Evolutionary conservation across 2,888 invertebrate genomes (phyloP).

Genomic region (Gandaritis pyraliata): DNA sequence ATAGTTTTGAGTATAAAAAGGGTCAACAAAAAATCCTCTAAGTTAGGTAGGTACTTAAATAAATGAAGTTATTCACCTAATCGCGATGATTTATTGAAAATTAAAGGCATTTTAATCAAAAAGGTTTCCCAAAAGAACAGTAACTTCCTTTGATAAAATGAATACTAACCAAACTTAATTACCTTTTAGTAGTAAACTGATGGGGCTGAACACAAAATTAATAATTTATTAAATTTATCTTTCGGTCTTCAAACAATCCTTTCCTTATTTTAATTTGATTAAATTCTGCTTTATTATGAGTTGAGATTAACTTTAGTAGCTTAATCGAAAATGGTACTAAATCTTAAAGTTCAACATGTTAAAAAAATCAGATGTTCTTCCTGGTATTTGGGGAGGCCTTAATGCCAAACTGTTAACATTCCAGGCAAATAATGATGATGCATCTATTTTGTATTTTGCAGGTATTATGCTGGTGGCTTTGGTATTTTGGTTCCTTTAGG

Average conservation of each 20-base stretch:
- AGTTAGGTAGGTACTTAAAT: no score
- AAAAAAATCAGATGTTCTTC: no score
- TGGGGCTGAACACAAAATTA: conserved; percentile 24
- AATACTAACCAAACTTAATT: not conserved
- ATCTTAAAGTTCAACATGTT: no score
- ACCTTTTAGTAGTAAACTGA: conserved; percentile 13
- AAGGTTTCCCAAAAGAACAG: not conserved
- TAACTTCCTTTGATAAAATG: not conserved
- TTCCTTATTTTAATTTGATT: conserved; percentile 24
- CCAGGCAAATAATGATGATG: no score
- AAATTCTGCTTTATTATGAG: conserved; percentile 24
- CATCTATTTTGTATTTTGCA: no score
- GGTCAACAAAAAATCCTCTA: no score
- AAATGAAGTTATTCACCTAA: no score
- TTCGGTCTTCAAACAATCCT: conserved; percentile 28
- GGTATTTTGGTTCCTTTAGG: no score
- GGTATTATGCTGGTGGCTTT: no score
- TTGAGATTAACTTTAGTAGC: conserved; percentile 10
- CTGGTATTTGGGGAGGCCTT: no score
- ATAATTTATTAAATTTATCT: conserved; percentile 27
- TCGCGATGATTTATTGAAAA: not conserved
- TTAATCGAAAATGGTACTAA: not conserved
- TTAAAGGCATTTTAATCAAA: not conserved
- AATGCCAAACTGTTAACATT: no score
- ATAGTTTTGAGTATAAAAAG: no score